Percentiles rank a stretch among this genome's conserved stretches.
Evolutionary conservation across 2,797 vertebrate species (phyloP).

Genomic region (Petrocephalus schoutedeni): DNA sequence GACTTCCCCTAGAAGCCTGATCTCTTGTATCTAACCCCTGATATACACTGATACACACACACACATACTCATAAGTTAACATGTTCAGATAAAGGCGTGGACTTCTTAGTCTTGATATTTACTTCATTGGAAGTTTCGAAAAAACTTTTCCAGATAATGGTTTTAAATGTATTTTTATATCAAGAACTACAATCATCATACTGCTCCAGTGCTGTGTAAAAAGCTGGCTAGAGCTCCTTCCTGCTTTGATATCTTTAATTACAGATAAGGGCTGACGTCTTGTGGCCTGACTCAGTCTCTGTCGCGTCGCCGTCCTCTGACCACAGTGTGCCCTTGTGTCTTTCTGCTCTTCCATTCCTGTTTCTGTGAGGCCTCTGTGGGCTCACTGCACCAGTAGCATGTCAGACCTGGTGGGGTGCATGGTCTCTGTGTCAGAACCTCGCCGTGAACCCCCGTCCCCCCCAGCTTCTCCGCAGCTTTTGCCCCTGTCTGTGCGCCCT

Average conservation of each 20-base stretch:
- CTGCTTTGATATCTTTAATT: slow-evolving; percentile 8
- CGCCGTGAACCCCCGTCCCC: slow-evolving; percentile 62
- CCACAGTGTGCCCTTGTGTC: neutral
- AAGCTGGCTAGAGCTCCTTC: neutral
- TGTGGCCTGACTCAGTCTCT: neutral
- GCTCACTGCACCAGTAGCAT: slow-evolving; percentile 19
- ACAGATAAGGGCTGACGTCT: neutral
- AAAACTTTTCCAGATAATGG: neutral
- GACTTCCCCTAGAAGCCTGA: slow-evolving; percentile 11
- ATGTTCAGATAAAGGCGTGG: neutral
- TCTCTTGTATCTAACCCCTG: slow-evolving; percentile 21
- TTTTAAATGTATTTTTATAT: neutral
- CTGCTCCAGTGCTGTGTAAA: neutral
- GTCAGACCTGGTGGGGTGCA: slow-evolving; percentile 72
- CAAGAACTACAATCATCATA: neutral
- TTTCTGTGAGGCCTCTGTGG: neutral
- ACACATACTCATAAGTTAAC: neutral
- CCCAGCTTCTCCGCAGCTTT: slow-evolving; percentile 86
- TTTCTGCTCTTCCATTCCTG: neutral
- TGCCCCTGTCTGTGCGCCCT: slow-evolving; percentile 73
- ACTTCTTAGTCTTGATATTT: neutral
- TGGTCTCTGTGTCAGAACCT: slow-evolving; percentile 62
- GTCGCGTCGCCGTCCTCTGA: slow-evolving; percentile 7
- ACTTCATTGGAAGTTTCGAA: neutral
- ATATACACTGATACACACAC: slow-evolving; percentile 17